Conservation (phyloP, 2,797 vertebrate genomes). For the Sorex maritimensis region DNA sequence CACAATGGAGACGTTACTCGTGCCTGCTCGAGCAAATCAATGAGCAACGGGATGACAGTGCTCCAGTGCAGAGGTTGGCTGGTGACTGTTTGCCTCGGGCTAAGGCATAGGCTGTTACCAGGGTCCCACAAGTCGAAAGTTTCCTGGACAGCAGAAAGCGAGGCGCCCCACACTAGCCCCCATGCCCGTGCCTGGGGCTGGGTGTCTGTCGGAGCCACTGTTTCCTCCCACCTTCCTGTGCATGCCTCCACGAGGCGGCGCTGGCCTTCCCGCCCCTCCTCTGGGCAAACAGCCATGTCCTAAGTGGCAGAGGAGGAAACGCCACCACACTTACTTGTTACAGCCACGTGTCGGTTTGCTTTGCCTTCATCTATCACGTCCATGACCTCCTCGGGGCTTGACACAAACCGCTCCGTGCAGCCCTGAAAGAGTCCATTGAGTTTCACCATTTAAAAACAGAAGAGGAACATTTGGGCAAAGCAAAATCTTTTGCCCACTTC, state of each 20-base stretch:
- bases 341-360: conserved; percentile 97
- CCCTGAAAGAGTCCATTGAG: conserved; percentile 90
- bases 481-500: conserved; percentile 11
- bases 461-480: conserved; percentile 41
- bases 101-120: neutral
- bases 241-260: neutral
- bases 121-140: neutral
- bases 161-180: neutral
- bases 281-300: neutral
- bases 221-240: neutral
- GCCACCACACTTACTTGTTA: conserved; percentile 95
- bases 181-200: neutral
- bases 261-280: rapidly evolving
- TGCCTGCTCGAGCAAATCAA: too few relatives aligned
- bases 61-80: neutral
- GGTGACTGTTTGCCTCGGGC: neutral
- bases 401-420: conserved; percentile 99
- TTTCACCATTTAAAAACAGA: neutral
- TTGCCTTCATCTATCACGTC: conserved; percentile 99
- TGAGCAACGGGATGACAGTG: too few relatives aligned
- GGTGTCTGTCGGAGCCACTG: neutral
- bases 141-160: neutral
- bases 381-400: conserved; percentile 98
- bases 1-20: too few relatives aligned
- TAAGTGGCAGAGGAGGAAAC: neutral